Conservation (phyloP, 2,113 vertebrate species). For the Oreotrochilus melanogaster region DNA sequence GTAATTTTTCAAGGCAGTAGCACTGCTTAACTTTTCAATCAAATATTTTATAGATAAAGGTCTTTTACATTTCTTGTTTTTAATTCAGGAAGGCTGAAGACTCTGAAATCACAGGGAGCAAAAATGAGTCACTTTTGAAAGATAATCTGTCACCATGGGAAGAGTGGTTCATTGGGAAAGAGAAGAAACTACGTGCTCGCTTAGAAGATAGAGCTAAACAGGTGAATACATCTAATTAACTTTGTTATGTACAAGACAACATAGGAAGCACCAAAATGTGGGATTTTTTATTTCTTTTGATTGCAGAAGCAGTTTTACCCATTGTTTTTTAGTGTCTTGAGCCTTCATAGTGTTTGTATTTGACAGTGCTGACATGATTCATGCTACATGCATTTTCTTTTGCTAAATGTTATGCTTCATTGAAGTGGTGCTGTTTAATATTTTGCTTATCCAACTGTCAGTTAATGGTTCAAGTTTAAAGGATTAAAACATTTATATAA, state of each 20-base stretch:
- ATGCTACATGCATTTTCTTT: background rate
- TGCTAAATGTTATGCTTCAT: background rate
- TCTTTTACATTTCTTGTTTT: background rate
- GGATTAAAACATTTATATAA: conserved; percentile 29
- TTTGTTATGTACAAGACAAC: background rate
- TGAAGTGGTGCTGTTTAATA: background rate
- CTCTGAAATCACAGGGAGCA: background rate
- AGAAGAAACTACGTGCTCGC: conserved; percentile 84
- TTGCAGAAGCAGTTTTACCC: background rate
- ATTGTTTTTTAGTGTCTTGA: background rate
- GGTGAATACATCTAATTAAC: conserved; percentile 66
- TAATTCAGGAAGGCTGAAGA: conserved; percentile 8
- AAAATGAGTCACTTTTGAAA: conserved; percentile 15
- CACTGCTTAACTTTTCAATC: background rate
- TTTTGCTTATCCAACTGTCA: conserved; percentile 1
- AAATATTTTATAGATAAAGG: background rate
- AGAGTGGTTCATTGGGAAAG: conserved; percentile 91
- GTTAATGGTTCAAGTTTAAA: background rate
- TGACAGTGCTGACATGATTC: background rate
- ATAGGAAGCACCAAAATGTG: background rate
- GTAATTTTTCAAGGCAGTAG: background rate
- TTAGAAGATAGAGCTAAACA: conserved; percentile 83
- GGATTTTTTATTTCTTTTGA: background rate
- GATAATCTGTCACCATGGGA: conserved; percentile 88
- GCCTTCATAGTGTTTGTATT: background rate